A percentile compares a stretch with the other conserved stretches of the same genome.
Conservation (phyloP, 1,140 invertebrate species). For the Drosophila nigrodunni region DNA sequence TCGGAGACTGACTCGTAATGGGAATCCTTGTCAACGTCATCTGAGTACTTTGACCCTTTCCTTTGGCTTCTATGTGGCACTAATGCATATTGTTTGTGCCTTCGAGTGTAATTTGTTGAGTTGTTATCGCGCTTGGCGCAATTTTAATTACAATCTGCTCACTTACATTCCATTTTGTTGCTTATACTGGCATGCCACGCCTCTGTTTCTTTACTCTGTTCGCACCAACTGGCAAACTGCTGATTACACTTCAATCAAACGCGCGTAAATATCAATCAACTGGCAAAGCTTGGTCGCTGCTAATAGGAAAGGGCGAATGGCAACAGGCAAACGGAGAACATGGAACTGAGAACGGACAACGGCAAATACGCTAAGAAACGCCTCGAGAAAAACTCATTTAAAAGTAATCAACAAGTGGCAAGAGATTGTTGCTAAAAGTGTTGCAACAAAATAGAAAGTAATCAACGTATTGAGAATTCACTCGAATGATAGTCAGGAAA, state of each 20-base stretch:
- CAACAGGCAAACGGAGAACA: neutral
- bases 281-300: neutral
- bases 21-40: conserved; percentile 32
- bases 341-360: conserved; percentile 22
- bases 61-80: conserved; percentile 23
- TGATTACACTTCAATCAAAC: conserved; percentile 82
- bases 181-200: conserved; percentile 61
- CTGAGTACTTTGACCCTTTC: conserved; percentile 68
- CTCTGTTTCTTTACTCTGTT: conserved; percentile 12
- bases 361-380: conserved; percentile 50
- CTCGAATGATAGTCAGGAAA: conserved; percentile 12
- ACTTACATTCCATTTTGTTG: conserved; percentile 75
- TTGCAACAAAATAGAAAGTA: conserved; percentile 37
- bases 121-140: conserved; percentile 62
- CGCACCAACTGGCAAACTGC: conserved; percentile 51
- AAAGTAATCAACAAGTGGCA: conserved; percentile 80
- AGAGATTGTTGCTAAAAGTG: conserved; percentile 37
- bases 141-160: conserved; percentile 82
- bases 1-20: conserved; percentile 7
- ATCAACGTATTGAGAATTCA: conserved; percentile 34
- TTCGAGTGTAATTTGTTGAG: conserved; percentile 70
- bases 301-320: neutral
- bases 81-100: conserved; percentile 80
- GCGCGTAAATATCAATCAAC: conserved; percentile 79
- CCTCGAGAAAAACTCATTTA: conserved; percentile 76